phyloP scores from a whole-genome alignment of 2,113 vertebrate genomes.

The Proteles cristata region DNA sequence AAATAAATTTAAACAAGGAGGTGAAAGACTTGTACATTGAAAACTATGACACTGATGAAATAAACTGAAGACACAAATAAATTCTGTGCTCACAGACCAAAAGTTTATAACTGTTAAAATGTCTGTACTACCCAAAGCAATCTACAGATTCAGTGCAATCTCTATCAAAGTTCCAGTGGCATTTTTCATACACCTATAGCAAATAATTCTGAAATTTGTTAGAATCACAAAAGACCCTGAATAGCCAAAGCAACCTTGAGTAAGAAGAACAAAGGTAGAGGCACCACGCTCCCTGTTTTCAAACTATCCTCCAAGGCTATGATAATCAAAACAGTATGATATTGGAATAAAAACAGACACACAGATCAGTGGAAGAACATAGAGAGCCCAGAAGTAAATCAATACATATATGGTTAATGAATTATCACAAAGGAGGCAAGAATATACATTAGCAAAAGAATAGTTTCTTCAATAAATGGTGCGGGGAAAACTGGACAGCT shows the following conservation, averaged over 20 bases:
- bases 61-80: background rate
- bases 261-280: background rate
- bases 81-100: background rate
- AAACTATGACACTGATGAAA: background rate
- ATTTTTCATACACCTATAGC: background rate
- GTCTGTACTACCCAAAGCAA: background rate
- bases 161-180: background rate
- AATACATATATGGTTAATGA: background rate
- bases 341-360: background rate
- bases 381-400: background rate
- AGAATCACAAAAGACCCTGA: background rate
- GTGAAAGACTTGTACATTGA: background rate
- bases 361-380: background rate
- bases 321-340: background rate
- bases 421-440: background rate
- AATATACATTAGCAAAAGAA: background rate
- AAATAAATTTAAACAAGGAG: background rate
- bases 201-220: background rate
- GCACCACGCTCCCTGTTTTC: background rate
- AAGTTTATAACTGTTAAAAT: background rate
- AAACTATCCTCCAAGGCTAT: background rate
- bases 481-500: background rate
- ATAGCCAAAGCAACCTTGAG: background rate
- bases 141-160: background rate
- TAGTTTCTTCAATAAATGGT: background rate